Percentiles rank a stretch among this genome's conserved stretches.
phyloP scores from a whole-genome alignment of 64 coral and sea anemone species.

The Pocillopora verrucosa region DNA sequence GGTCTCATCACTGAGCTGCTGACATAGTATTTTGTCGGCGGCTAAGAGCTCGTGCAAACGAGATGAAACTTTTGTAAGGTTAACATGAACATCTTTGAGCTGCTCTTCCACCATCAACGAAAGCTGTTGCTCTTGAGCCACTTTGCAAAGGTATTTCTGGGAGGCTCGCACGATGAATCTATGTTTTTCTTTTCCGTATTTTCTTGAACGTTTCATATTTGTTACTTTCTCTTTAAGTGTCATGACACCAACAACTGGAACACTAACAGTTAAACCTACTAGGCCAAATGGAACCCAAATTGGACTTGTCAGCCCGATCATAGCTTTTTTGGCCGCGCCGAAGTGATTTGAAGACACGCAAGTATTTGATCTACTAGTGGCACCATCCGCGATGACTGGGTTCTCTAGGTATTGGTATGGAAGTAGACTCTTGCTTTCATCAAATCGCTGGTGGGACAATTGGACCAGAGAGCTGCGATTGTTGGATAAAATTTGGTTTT shows the following conservation, averaged over 20 bases:
- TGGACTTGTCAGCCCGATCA: too few relatives aligned
- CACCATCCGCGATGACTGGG: background rate
- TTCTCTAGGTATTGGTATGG: background rate
- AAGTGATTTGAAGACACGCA: too few relatives aligned
- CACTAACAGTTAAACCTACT: background rate
- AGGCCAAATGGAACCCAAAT: conserved; percentile 27
- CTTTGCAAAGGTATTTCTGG: background rate
- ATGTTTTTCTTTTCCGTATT: background rate
- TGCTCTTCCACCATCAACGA: background rate
- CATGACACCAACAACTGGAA: background rate
- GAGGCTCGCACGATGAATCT: background rate
- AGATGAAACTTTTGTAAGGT: background rate
- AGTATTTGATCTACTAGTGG: too few relatives aligned
- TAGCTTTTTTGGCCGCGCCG: background rate
- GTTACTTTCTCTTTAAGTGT: background rate
- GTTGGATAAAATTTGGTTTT: background rate
- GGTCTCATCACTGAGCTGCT: background rate
- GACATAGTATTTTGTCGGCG: background rate
- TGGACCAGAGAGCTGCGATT: background rate
- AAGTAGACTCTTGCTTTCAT: conserved; percentile 1
- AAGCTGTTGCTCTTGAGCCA: background rate
- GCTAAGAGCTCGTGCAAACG: conserved; percentile 1
- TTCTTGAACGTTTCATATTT: background rate
- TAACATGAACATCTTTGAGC: background rate
- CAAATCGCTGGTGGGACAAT: background rate